A percentile compares a stretch with the other conserved stretches of the same genome.
Conservation (phyloP, 2,113 vertebrate species). For the Balaenoptera acutorostrata region DNA sequence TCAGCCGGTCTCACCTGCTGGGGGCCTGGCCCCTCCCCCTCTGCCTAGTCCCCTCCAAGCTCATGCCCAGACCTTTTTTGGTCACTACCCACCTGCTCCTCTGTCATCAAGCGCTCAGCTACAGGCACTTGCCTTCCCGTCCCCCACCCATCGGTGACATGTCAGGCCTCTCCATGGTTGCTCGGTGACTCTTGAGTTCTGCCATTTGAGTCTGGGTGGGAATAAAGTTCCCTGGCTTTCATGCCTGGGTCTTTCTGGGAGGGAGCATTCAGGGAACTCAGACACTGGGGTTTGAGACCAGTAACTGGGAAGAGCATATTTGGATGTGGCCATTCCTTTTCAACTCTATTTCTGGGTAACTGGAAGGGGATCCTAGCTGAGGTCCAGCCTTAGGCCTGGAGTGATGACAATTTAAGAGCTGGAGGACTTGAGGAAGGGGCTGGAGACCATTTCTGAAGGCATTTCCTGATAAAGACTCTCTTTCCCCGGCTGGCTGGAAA, state of each 20-base stretch:
- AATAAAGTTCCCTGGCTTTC: neutral
- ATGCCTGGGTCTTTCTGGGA: neutral
- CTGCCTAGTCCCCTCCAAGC: neutral
- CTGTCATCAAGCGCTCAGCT: slow-evolving; percentile 64
- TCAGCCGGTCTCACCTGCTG: slow-evolving; percentile 47
- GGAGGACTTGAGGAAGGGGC: neutral
- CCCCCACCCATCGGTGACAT: slow-evolving; percentile 4
- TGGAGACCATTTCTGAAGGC: slow-evolving; percentile 14
- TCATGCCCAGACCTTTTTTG: slow-evolving; percentile 46
- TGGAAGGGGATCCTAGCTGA: neutral
- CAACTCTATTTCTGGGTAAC: slow-evolving; percentile 10
- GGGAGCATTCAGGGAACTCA: neutral
- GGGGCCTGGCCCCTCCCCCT: neutral
- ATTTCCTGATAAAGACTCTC: slow-evolving; percentile 25
- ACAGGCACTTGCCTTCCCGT: slow-evolving; percentile 20
- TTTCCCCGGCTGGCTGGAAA: neutral
- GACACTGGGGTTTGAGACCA: neutral
- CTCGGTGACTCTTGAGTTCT: neutral
- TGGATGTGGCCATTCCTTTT: neutral
- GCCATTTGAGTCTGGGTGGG: neutral
- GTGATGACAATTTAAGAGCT: neutral
- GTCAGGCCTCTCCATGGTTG: slow-evolving; percentile 11
- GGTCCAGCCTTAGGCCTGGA: neutral
- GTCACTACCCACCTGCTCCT: slow-evolving; percentile 67
- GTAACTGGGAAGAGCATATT: neutral